Evolutionary conservation across 2,113 vertebrate genomes (phyloP).

Genomic region (Anolis sagrei): DNA sequence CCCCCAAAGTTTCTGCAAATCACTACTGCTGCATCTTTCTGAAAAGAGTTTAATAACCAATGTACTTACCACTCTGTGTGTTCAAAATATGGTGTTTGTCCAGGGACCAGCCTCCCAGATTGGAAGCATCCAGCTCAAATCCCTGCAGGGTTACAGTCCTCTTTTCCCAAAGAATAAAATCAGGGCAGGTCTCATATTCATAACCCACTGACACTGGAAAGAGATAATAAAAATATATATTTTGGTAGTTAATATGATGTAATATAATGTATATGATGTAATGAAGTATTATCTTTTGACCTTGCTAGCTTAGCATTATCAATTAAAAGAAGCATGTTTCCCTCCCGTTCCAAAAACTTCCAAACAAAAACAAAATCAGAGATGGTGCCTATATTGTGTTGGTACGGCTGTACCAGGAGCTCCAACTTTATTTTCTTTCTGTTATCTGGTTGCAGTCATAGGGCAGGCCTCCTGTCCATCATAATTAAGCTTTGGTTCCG

Average conservation of each 20-base stretch:
- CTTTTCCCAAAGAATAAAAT: slow-evolving; percentile 94
- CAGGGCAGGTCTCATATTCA: slow-evolving; percentile 94
- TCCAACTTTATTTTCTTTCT: too few species aligned
- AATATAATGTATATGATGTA: too few species aligned
- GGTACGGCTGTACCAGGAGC: too few species aligned
- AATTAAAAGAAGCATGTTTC: too few species aligned
- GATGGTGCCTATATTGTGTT: too few species aligned
- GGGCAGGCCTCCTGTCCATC: too few species aligned
- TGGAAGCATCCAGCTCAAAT: slow-evolving; percentile 94
- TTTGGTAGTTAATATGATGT: neutral
- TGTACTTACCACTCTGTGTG: slow-evolving; percentile 91
- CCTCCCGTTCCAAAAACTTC: too few species aligned
- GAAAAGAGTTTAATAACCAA: slow-evolving; percentile 29
- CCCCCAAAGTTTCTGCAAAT: neutral
- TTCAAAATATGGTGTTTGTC: slow-evolving; percentile 97
- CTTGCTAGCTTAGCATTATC: too few species aligned
- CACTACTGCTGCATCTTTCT: neutral
- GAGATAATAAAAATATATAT: slow-evolving; percentile 63
- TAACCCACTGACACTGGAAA: slow-evolving; percentile 94
- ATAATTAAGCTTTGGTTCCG: too few species aligned
- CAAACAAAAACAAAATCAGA: too few species aligned
- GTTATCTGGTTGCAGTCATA: too few species aligned
- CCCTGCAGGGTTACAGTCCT: slow-evolving; percentile 92
- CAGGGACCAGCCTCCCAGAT: slow-evolving; percentile 96
- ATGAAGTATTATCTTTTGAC: too few species aligned